Evolutionary conservation across 1,140 invertebrate species (phyloP).

Genomic region (Saccostrea echinata): DNA sequence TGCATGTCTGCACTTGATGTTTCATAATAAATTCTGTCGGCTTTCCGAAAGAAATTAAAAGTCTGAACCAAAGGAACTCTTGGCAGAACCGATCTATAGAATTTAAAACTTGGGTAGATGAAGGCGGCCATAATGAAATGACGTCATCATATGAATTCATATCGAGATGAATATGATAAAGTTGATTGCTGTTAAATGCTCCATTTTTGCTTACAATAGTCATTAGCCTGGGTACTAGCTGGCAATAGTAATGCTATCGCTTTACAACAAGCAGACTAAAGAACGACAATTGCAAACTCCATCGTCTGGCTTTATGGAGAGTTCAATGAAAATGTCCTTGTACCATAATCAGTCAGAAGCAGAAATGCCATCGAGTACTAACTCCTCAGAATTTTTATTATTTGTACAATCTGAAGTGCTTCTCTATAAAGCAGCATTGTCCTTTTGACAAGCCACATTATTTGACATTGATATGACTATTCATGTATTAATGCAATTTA

Average conservation of each 20-base stretch:
- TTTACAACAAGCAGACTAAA: slow-evolving; percentile 2
- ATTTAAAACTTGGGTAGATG: neutral
- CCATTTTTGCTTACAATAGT: neutral
- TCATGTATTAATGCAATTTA: too few species aligned
- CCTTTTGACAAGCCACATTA: too few species aligned
- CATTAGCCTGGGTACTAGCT: neutral
- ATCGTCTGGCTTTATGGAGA: neutral
- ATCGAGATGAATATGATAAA: slow-evolving; percentile 10
- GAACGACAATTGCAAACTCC: neutral
- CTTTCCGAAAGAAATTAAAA: neutral
- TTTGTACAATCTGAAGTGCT: neutral
- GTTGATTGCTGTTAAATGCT: slow-evolving; percentile 10
- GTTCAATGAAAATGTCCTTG: neutral
- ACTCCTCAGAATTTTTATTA: neutral
- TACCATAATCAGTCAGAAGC: neutral
- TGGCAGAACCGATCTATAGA: neutral
- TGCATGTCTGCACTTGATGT: neutral
- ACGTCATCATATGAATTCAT: slow-evolving; percentile 10
- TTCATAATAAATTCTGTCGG: neutral
- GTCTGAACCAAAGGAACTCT: neutral
- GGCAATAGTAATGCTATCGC: neutral
- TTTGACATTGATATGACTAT: too few species aligned
- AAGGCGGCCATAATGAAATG: neutral
- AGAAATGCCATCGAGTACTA: neutral
- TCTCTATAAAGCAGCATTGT: too few species aligned